phyloP scores from a whole-genome alignment of 2,113 vertebrate species.

The Anarhynchus alexandrinus region DNA sequence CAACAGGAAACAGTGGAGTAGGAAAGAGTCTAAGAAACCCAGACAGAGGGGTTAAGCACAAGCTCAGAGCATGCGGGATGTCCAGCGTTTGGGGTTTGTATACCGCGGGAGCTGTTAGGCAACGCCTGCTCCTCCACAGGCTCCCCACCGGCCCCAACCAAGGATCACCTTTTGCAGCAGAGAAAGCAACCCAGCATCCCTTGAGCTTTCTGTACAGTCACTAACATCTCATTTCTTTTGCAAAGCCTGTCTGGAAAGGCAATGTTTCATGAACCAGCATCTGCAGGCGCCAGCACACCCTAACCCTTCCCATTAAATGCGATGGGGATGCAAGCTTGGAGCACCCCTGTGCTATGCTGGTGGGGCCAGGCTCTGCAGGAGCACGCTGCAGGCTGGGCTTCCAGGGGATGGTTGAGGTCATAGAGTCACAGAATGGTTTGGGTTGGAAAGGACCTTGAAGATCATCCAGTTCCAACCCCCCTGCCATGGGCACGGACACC shows the following conservation, averaged over 20 bases:
- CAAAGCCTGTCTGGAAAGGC: neutral
- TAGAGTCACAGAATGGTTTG: neutral
- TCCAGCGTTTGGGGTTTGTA: neutral
- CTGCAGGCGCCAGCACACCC: neutral
- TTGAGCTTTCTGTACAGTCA: neutral
- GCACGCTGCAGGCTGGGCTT: neutral
- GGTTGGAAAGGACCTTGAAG: neutral
- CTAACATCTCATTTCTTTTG: neutral
- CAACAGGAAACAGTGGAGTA: rapidly evolving
- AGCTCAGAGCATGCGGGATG: neutral
- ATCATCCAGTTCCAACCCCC: neutral
- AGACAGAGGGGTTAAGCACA: neutral
- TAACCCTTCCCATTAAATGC: neutral
- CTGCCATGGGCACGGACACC: neutral
- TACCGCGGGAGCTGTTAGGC: rapidly evolving
- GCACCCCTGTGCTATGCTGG: neutral
- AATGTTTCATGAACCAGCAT: neutral
- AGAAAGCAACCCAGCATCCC: neutral
- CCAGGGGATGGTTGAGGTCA: neutral
- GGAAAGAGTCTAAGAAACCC: neutral
- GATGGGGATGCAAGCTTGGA: neutral
- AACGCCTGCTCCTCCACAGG: neutral
- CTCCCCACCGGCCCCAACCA: neutral
- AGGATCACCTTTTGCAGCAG: neutral
- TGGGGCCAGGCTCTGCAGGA: neutral